Evolutionary conservation across 2,888 invertebrate species (phyloP), one percentile per base, ranked within the genome.

Genomic region (Euzetes globulus): DNA sequence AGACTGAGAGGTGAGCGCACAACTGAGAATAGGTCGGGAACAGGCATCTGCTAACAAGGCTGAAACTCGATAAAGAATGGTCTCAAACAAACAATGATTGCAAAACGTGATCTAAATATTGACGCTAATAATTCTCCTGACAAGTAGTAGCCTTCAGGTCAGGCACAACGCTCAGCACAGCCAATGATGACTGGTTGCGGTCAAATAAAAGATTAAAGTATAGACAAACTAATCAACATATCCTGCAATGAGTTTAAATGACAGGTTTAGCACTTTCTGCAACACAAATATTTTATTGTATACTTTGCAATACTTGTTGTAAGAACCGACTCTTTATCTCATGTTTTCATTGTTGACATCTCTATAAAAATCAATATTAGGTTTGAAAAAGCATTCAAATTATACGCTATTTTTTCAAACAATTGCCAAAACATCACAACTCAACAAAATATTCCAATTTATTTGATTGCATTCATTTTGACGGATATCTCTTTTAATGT

Each of bases 51-150:
- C 68, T 68, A 68, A 68, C 68, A 68, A 68, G 68, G 22, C 19
- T 37, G 13, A 68, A 68, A 63, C 37, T 33, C 6, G 41, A 68
- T 68, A 68, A 68, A 68, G 68, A 68, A 41, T 68, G 41, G 45
- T 63, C 45, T 45, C 37, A 41, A 68, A 68, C 68, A 68, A 68
- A 68, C 45, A 68, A 68, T 68, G 41, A 68, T 68, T 68, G 37
- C 22, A 68, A 68, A 68, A 68, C 68, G 68, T 68, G 68, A 68
- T 68, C 68, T 41, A 68, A 68, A 68, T 68, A 68, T 68, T 68
- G 68, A 68, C 68, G 68, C 68, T 68, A 68, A 68, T 68, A 68
- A 68, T 68, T 68, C 68, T 41, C 37, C 68, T 68, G 68, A 68
- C 68, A 68, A 68, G 41, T 68, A 22, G 41, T 68, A 37, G 68